phyloP scores from a whole-genome alignment of 1,140 invertebrate genomes.

The Drosophila asahinai region DNA sequence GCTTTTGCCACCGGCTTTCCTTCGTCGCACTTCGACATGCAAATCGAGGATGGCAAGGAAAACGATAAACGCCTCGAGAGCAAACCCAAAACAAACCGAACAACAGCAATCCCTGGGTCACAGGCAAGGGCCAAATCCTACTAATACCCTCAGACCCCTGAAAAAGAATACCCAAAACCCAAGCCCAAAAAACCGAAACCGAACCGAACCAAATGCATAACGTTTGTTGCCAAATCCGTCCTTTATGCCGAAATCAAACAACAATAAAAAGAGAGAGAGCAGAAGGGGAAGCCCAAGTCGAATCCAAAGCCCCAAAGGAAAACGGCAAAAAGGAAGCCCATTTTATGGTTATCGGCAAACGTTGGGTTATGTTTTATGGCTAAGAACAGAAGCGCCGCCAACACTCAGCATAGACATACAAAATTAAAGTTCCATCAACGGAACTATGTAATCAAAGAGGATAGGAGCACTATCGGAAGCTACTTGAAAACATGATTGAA shows the following conservation, averaged over 20 bases:
- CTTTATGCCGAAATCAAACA: constrained; percentile 78
- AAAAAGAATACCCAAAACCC: neutral
- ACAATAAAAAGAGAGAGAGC: constrained; percentile 65
- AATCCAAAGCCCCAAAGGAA: constrained; percentile 22
- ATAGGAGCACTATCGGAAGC: neutral
- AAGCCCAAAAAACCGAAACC: constrained; percentile 18
- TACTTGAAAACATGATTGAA: neutral
- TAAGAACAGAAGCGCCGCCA: neutral
- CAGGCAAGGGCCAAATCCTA: constrained; percentile 56
- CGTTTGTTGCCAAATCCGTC: constrained; percentile 72
- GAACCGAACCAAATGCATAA: constrained; percentile 65
- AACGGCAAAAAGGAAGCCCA: constrained; percentile 41
- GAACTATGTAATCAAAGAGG: constrained; percentile 24
- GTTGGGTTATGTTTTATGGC: constrained; percentile 72
- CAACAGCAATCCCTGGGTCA: constrained; percentile 25
- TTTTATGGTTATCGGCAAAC: constrained; percentile 69
- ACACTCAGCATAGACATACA: constrained; percentile 21
- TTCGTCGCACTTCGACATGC: constrained; percentile 62
- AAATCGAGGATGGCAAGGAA: constrained; percentile 59
- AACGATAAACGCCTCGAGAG: constrained; percentile 67
- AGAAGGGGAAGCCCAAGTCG: constrained; percentile 18
- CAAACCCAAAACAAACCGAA: constrained; percentile 32
- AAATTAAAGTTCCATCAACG: constrained; percentile 43
- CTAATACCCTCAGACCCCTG: constrained; percentile 53
- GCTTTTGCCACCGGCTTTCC: constrained; percentile 38